phyloP scores from a whole-genome alignment of 2,888 invertebrate genomes.

The Nomada fucata region DNA sequence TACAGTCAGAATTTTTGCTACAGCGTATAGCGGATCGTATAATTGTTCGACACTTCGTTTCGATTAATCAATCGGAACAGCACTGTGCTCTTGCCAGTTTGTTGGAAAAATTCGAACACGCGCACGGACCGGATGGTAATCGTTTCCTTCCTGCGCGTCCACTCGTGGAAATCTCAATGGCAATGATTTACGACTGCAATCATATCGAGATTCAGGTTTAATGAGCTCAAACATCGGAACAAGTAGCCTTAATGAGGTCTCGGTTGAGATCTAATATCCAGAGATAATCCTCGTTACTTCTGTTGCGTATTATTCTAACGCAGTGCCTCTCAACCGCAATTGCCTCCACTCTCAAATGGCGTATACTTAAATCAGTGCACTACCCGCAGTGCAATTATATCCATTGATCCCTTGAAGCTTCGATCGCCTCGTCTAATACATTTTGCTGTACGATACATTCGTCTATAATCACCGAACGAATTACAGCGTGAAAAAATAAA shows the following conservation, averaged over 20 bases:
- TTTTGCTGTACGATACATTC: too few relatives aligned
- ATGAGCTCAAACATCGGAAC: slow-evolving; percentile 61
- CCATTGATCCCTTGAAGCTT: too few relatives aligned
- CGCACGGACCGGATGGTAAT: slow-evolving; percentile 30
- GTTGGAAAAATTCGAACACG: neutral
- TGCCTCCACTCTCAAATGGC: too few relatives aligned
- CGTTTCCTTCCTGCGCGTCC: slow-evolving; percentile 37
- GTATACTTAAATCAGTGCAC: neutral
- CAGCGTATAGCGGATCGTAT: too few relatives aligned
- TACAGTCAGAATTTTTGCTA: too few relatives aligned
- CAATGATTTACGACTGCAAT: slow-evolving; percentile 57
- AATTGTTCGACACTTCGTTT: neutral
- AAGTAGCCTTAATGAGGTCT: slow-evolving; percentile 54
- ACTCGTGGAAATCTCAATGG: slow-evolving; percentile 53
- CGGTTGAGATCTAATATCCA: slow-evolving; percentile 57
- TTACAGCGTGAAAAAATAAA: too few relatives aligned
- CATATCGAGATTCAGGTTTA: slow-evolving; percentile 57
- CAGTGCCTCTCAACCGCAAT: slow-evolving; percentile 50
- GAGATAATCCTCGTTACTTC: slow-evolving; percentile 48
- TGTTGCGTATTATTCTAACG: slow-evolving; percentile 60
- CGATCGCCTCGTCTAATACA: too few relatives aligned
- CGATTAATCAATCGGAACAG: neutral
- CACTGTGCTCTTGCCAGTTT: neutral
- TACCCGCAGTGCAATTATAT: neutral
- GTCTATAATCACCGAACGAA: too few relatives aligned